Percentiles rank a stretch among this genome's conserved stretches.
phyloP scores from a whole-genome alignment of 2,797 vertebrate genomes.

The Cyprinella venusta region DNA sequence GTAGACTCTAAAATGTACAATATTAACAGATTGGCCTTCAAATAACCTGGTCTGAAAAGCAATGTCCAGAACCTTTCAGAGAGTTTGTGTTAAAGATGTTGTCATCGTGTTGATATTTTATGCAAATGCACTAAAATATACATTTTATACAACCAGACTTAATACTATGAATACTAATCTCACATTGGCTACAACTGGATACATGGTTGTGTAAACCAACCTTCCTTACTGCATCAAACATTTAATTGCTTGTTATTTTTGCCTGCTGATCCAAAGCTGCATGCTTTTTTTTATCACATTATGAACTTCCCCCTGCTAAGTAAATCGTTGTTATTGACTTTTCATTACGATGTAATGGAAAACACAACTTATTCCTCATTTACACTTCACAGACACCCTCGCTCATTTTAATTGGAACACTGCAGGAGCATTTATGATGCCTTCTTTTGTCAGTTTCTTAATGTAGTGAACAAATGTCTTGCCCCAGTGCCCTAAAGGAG shows the following conservation, averaged over 20 bases:
- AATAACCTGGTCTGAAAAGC: not conserved
- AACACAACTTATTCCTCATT: conserved; percentile 49
- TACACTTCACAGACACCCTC: conserved; percentile 45
- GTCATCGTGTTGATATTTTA: not conserved
- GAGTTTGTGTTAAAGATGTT: not conserved
- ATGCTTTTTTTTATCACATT: conserved; percentile 29
- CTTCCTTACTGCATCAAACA: conserved; percentile 18
- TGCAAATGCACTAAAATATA: not conserved
- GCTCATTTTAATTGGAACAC: conserved; percentile 49
- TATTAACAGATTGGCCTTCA: not conserved
- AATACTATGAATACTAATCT: not conserved
- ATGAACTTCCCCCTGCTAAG: conserved; percentile 39
- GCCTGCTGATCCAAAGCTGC: conserved; percentile 22
- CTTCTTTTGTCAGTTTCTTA: conserved; percentile 68
- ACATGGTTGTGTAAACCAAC: not conserved
- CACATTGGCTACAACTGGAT: not conserved
- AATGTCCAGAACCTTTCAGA: not conserved
- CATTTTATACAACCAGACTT: not conserved
- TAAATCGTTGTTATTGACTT: conserved; percentile 51
- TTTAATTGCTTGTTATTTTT: conserved; percentile 29
- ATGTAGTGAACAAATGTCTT: conserved; percentile 68
- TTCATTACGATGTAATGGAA: conserved; percentile 46
- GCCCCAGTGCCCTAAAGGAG: conserved; percentile 62
- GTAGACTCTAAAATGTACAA: not conserved
- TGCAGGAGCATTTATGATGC: conserved; percentile 51